These are phyloP conservation scores for Nothura maculosa DNA, from an alignment of 2,797 vertebrate genomes.

Conservation along the genomic window DNA sequence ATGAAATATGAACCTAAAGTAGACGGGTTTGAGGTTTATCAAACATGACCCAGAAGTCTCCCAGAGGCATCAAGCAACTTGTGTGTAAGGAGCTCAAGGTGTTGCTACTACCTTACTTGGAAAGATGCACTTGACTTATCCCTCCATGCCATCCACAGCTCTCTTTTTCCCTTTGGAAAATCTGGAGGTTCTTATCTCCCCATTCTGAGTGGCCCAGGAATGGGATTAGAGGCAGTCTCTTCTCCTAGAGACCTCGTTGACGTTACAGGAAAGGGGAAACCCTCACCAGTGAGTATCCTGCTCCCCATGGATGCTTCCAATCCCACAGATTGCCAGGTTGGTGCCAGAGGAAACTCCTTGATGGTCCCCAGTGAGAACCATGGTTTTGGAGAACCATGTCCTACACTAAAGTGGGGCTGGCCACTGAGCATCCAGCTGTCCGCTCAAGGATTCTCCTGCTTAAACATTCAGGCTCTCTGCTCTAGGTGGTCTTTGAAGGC, in stretches of 20 bases:
- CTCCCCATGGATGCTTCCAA: not conserved
- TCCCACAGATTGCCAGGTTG: accelerated
- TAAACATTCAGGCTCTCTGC: not conserved
- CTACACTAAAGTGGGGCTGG: not conserved
- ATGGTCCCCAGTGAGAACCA: not conserved
- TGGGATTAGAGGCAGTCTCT: accelerated
- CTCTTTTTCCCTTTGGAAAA: not conserved
- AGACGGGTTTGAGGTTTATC: not conserved
- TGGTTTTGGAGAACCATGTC: not conserved
- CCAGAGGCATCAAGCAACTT: not conserved
- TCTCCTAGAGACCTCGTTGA: not conserved
- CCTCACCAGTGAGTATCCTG: not conserved
- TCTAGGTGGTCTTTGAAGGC: not conserved
- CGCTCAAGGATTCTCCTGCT: not conserved
- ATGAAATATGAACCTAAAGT: not conserved
- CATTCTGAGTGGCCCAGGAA: too few relatives aligned
- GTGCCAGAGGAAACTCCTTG: not conserved
- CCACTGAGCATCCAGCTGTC: not conserved
- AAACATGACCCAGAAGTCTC: not conserved
- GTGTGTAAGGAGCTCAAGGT: not conserved
- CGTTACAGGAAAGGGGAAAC: not conserved
- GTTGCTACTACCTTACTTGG: not conserved
- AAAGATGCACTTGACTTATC: not conserved
- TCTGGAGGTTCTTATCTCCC: not conserved
- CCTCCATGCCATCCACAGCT: not conserved